A percentile compares a stretch with the other conserved stretches of the same genome.
Evolutionary conservation across 2,113 vertebrate species (phyloP).

Genomic region (Halichoerus grypus): DNA sequence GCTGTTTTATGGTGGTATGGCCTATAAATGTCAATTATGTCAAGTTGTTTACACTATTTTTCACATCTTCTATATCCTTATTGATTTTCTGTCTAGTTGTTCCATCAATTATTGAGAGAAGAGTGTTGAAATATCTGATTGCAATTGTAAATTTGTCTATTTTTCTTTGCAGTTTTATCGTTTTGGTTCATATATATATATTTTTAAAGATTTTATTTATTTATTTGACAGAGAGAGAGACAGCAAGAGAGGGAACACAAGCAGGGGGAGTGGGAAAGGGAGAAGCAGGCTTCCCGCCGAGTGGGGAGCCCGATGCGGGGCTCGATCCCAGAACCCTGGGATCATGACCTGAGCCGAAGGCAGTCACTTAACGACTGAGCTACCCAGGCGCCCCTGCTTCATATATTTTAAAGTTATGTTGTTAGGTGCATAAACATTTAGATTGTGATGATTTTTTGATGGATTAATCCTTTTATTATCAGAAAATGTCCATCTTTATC

Average conservation of each 20-base stretch:
- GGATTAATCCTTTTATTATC: background rate
- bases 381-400: background rate
- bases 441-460: background rate
- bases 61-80: background rate
- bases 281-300: too few relatives aligned
- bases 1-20: background rate
- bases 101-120: background rate
- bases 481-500: background rate
- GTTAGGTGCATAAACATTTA: background rate
- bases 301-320: too few relatives aligned
- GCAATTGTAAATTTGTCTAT: background rate
- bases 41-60: background rate
- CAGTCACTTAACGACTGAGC: too few relatives aligned
- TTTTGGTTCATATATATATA: background rate
- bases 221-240: too few relatives aligned
- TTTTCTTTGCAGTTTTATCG: background rate
- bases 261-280: too few relatives aligned
- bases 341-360: too few relatives aligned
- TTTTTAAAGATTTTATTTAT: too few relatives aligned
- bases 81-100: background rate
- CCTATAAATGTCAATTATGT: slow-evolving; percentile 9
- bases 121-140: background rate
- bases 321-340: too few relatives aligned
- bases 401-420: background rate
- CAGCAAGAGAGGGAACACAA: too few relatives aligned